Conservation (phyloP, 2,113 vertebrate genomes). For the Acrocephalus arundinaceus region DNA sequence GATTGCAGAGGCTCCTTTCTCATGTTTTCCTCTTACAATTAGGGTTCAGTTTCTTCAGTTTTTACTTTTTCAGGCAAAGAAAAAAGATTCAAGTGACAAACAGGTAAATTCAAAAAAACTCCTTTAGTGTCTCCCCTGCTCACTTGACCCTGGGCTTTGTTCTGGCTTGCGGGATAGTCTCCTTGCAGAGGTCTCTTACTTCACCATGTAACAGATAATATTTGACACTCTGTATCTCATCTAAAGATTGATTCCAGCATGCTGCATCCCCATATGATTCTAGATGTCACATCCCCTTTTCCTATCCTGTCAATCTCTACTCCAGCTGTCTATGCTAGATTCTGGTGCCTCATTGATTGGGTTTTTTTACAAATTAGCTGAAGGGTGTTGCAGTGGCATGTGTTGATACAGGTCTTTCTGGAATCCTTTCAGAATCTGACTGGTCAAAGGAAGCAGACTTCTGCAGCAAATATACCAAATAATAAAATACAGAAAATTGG, state of each 20-base stretch:
- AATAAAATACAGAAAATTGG: background rate
- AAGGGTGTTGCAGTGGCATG: background rate
- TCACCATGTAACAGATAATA: rapidly evolving
- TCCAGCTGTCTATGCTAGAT: background rate
- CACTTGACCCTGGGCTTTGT: background rate
- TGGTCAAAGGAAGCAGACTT: background rate
- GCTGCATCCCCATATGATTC: background rate
- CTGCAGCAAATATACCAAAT: background rate
- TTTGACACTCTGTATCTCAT: background rate
- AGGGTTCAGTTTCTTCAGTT: background rate
- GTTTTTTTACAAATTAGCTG: background rate
- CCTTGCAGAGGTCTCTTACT: background rate
- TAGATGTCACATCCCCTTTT: background rate
- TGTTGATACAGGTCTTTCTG: background rate
- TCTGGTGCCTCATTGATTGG: background rate
- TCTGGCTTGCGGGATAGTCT: background rate
- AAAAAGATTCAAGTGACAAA: background rate
- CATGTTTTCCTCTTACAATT: background rate
- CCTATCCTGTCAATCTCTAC: background rate
- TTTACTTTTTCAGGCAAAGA: background rate
- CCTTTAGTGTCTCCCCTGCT: background rate
- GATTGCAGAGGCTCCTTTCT: background rate
- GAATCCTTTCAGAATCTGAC: background rate
- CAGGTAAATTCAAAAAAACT: background rate
- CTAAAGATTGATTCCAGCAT: background rate